These are phyloP conservation scores for Bombyx mori DNA, from an alignment of 1,140 invertebrate genomes.

Conservation along the genomic window DNA sequence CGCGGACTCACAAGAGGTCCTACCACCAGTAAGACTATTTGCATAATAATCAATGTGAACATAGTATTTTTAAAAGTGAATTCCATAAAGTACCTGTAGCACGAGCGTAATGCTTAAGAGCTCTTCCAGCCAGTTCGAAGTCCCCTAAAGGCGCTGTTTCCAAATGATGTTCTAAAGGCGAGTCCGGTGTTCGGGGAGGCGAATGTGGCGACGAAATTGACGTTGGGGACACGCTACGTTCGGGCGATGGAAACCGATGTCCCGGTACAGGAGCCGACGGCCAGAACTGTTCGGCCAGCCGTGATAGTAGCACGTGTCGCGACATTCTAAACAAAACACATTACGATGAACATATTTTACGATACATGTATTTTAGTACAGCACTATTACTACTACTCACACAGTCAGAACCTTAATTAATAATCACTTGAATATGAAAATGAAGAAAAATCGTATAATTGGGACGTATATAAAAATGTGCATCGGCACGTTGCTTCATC, in stretches of 20 bases:
- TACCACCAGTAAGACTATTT: background rate
- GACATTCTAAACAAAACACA: conserved; percentile 40
- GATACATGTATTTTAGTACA: too few species aligned
- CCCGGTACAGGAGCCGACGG: conserved; percentile 41
- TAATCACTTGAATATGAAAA: too few species aligned
- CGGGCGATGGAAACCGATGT: conserved; percentile 56
- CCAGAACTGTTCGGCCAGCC: conserved; percentile 60
- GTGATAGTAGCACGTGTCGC: conserved; percentile 54
- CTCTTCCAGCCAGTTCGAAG: conserved; percentile 54
- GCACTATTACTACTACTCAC: too few species aligned
- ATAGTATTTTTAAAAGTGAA: background rate
- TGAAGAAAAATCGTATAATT: too few species aligned
- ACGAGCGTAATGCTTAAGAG: conserved; percentile 58
- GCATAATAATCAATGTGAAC: too few species aligned
- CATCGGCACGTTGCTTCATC: too few species aligned
- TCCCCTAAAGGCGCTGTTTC: conserved; percentile 51
- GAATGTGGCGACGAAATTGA: conserved; percentile 40
- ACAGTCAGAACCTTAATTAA: too few species aligned
- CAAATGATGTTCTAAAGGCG: conserved; percentile 33
- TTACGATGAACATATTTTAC: background rate
- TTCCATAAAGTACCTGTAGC: conserved; percentile 40
- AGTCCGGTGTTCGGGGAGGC: conserved; percentile 48
- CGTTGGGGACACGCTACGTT: conserved; percentile 45
- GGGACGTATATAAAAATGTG: too few species aligned
- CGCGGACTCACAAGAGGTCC: too few species aligned